A percentile compares a stretch with the other conserved stretches of the same genome.
Evolutionary conservation across 2,113 vertebrate species (phyloP).

Genomic region (Carettochelys insculpta): DNA sequence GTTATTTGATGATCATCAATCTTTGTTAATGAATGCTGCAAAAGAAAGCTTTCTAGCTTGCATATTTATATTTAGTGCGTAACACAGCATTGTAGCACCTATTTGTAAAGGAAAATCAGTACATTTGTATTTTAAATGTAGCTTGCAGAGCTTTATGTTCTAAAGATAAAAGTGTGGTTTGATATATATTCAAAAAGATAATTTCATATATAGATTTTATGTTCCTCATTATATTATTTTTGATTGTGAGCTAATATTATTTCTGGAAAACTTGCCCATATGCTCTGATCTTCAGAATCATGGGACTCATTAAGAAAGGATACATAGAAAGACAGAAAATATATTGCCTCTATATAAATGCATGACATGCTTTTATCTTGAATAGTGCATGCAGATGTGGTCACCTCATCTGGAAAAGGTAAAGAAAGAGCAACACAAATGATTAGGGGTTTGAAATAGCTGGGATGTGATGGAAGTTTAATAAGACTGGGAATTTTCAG

Average conservation of each 20-base stretch:
- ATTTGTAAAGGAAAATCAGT: neutral
- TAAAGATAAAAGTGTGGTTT: neutral
- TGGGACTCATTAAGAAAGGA: neutral
- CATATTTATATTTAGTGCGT: neutral
- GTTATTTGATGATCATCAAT: neutral
- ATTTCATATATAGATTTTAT: neutral
- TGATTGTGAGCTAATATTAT: neutral
- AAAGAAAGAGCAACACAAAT: too few species aligned
- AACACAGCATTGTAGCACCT: neutral
- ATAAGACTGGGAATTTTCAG: too few species aligned
- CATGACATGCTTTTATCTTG: too few species aligned
- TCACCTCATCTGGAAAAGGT: too few species aligned
- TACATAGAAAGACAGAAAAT: too few species aligned
- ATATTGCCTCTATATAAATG: too few species aligned
- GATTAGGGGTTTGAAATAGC: too few species aligned
- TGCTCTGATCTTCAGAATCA: neutral
- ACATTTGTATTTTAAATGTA: neutral
- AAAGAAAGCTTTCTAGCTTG: neutral
- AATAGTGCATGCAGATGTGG: too few species aligned
- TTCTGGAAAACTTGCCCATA: neutral
- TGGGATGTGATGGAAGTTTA: too few species aligned
- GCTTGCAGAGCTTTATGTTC: neutral
- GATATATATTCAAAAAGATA: neutral
- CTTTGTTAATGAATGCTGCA: neutral
- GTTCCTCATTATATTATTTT: neutral